Base-by-base conservation (phyloP, 2,113 vertebrate species). In the Natator depressus region DNA sequence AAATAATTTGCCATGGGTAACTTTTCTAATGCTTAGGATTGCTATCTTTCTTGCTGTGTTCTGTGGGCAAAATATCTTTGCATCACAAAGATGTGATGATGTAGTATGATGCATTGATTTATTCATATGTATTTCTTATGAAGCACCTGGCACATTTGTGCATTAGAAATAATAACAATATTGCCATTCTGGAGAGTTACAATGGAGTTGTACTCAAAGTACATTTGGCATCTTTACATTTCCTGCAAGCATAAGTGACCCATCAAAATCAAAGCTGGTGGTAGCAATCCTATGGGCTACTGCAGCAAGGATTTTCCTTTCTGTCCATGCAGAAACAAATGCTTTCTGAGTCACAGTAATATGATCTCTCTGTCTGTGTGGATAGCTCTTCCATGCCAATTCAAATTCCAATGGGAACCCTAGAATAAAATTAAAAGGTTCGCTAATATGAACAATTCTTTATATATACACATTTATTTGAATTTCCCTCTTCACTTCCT, bases 241-340 rank as follows among this genome's bases (percentile, higher is more conserved):
- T 24, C 25, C 55, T 22, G 0, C 31, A 25, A 1, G 47, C 0
- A 1, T 47, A 46, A 76, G 22, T 5, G 12, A 46, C 42, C 75
- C 42, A 76, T 42, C 24, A 47, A 76, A 47, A 47, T 46, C 24
- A 42, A 76, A 46, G 75, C 11, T 46, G 42, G 42, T 27, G 25
- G 42, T 5, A 76, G 75, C 42, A 46, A 1, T 20, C 10, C 57
- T 50, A 9, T 4, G 0, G 1, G 4, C 2, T 13, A 20, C 72
- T 10, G 94, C 87, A 1, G 82, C 69, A 10, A 0, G 31, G 42
- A 9, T 13, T 20, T 1, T 14, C 20, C 20, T 4, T 4, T 2
- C 38, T 1, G 20, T 83, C 25, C 81, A 0, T 38, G 47, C 3
- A 11, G 75, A 1, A 2, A 46, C 80, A 0, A 0, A 1, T 13